Conservation (phyloP, 2,888 invertebrate species). For the Agrotis puta region DNA sequence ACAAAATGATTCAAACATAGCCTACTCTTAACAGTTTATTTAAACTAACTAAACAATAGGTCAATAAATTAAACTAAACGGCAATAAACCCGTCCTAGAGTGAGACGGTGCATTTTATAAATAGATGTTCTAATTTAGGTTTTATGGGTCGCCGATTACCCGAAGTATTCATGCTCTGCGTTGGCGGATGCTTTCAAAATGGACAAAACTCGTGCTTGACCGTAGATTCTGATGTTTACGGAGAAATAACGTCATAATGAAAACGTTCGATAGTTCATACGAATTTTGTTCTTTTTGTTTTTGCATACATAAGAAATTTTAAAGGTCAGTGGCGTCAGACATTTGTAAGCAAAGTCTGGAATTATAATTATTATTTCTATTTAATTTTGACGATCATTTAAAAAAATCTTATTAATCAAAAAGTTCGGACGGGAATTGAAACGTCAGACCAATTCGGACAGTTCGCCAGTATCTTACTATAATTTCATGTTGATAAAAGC, state of each 20-base stretch:
- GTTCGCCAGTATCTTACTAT: neutral
- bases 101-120: slow-evolving; percentile 67
- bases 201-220: slow-evolving; percentile 39
- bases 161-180: slow-evolving; percentile 57
- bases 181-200: slow-evolving; percentile 51
- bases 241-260: neutral
- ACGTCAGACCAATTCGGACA: neutral
- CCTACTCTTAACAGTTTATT: slow-evolving; percentile 42
- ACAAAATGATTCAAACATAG: slow-evolving; percentile 8
- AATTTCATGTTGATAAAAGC: neutral
- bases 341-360: neutral
- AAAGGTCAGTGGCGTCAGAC: neutral
- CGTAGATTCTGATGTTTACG: neutral
- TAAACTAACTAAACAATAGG: slow-evolving; percentile 60
- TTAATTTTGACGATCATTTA: too few relatives aligned
- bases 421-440: neutral
- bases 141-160: slow-evolving; percentile 70
- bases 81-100: slow-evolving; percentile 59
- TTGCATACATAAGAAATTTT: neutral
- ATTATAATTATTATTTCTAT: too few relatives aligned
- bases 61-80: slow-evolving; percentile 63
- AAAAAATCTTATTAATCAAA: too few relatives aligned
- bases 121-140: slow-evolving; percentile 69
- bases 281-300: neutral
- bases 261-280: neutral